Percentiles rank a stretch among this genome's conserved stretches.
These are phyloP conservation scores for Penaeus japonicus DNA, from an alignment of 1,140 invertebrate genomes.

Conservation along the genomic window DNA sequence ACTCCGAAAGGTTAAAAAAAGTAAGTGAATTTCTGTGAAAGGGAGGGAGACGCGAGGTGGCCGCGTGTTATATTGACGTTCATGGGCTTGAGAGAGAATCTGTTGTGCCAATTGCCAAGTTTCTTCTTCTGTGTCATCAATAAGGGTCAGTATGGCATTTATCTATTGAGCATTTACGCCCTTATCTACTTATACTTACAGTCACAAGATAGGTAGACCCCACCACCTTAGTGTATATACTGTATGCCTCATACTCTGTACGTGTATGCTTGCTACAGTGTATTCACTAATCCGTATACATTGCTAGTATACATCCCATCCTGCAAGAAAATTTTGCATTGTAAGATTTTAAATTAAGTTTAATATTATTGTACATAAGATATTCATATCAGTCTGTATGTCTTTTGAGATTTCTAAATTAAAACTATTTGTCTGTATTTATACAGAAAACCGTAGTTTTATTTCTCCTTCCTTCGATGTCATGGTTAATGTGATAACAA, in stretches of 20 bases:
- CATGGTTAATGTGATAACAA: background rate
- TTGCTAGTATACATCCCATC: conserved; percentile 27
- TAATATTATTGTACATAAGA: conserved; percentile 59
- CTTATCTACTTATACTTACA: conserved; percentile 53
- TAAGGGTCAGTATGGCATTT: conserved; percentile 53
- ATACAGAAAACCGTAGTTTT: conserved; percentile 56
- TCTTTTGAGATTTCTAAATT: conserved; percentile 61
- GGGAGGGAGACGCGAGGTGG: conserved; percentile 4
- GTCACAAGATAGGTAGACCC: conserved; percentile 54
- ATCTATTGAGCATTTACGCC: conserved; percentile 47
- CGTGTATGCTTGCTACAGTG: background rate
- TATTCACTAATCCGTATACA: conserved; percentile 4
- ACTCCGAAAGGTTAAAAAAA: background rate
- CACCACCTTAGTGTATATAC: background rate
- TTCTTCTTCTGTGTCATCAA: conserved; percentile 48
- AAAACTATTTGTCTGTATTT: conserved; percentile 60
- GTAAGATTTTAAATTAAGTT: conserved; percentile 57
- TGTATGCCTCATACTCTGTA: no score
- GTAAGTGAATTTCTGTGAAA: conserved; percentile 41
- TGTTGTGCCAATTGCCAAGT: conserved; percentile 52
- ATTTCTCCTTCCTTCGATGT: conserved; percentile 16
- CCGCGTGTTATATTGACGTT: background rate
- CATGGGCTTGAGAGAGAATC: background rate
- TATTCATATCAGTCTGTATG: conserved; percentile 60
- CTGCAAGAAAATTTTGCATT: conserved; percentile 54